A percentile compares a stretch with the other conserved stretches of the same genome.
Evolutionary conservation across 1,140 invertebrate genomes (phyloP).

Genomic region (Phymorhynchus buccinoides): DNA sequence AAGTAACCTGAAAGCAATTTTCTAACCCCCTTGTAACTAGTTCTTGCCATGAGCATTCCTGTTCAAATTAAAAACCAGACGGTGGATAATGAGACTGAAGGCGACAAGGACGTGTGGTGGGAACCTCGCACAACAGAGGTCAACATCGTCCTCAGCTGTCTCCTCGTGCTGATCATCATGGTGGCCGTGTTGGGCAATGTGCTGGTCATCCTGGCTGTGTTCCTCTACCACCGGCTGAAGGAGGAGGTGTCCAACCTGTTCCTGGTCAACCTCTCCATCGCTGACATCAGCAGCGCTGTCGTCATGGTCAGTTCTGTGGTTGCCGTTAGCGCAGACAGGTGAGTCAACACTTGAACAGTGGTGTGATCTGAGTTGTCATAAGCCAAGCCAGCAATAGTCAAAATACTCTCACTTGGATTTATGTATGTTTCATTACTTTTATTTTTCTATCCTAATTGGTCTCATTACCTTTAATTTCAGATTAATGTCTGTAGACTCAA

Average conservation of each 20-base stretch:
- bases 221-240: conserved; percentile 44
- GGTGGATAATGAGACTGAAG: background rate
- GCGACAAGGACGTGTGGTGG: background rate
- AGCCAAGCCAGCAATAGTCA: too few relatives aligned
- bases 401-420: too few relatives aligned
- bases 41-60: background rate
- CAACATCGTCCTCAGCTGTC: conserved; percentile 40
- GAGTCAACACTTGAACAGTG: background rate
- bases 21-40: too few relatives aligned
- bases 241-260: conserved; percentile 66
- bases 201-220: conserved; percentile 60
- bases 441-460: too few relatives aligned
- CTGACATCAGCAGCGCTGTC: conserved; percentile 63
- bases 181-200: conserved; percentile 62
- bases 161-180: conserved; percentile 55
- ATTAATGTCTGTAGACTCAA: too few relatives aligned
- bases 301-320: conserved; percentile 66
- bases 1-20: too few relatives aligned
- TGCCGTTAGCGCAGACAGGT: conserved; percentile 52
- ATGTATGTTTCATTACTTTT: too few relatives aligned
- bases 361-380: too few relatives aligned
- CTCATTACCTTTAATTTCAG: too few relatives aligned
- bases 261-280: conserved; percentile 67
- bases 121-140: conserved; percentile 33
- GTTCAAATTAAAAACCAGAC: background rate